Percentiles rank a stretch among this genome's conserved stretches.
Evolutionary conservation across 2,888 invertebrate species (phyloP).

Genomic region (Beris chalybata): DNA sequence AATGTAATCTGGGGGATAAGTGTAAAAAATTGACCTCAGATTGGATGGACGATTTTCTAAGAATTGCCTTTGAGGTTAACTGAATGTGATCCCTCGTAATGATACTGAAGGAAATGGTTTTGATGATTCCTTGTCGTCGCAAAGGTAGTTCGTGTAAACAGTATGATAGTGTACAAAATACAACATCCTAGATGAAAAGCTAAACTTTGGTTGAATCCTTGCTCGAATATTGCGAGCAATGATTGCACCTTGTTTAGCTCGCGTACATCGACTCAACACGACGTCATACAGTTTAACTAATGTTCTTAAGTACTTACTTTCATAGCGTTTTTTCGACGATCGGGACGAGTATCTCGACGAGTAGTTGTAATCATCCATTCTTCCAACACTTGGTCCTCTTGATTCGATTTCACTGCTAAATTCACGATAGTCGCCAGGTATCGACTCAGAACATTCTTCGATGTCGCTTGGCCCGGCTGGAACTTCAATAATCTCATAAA

Average conservation of each 20-base stretch:
- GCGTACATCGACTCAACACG: not conserved
- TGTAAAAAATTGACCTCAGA: too few relatives aligned
- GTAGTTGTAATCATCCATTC: constrained; percentile 50
- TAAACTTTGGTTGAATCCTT: not conserved
- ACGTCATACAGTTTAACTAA: too few relatives aligned
- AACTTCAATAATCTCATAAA: constrained; percentile 55
- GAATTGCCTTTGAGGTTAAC: too few relatives aligned
- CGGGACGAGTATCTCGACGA: constrained; percentile 62
- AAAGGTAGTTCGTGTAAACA: too few relatives aligned
- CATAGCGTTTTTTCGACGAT: constrained; percentile 65
- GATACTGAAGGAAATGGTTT: too few relatives aligned
- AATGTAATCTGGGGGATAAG: too few relatives aligned
- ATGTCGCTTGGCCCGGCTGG: constrained; percentile 42
- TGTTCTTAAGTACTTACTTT: constrained; percentile 57
- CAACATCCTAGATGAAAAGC: not conserved
- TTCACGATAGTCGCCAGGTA: constrained; percentile 51
- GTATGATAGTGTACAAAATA: too few relatives aligned
- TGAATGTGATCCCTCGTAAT: too few relatives aligned
- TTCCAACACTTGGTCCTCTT: constrained; percentile 45
- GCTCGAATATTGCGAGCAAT: not conserved
- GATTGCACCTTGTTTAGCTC: not conserved
- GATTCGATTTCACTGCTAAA: constrained; percentile 49
- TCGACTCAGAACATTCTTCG: constrained; percentile 49
- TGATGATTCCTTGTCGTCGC: too few relatives aligned
- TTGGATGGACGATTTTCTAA: too few relatives aligned